phyloP scores from a whole-genome alignment of 1,140 invertebrate genomes.

The Anastrepha ludens region DNA sequence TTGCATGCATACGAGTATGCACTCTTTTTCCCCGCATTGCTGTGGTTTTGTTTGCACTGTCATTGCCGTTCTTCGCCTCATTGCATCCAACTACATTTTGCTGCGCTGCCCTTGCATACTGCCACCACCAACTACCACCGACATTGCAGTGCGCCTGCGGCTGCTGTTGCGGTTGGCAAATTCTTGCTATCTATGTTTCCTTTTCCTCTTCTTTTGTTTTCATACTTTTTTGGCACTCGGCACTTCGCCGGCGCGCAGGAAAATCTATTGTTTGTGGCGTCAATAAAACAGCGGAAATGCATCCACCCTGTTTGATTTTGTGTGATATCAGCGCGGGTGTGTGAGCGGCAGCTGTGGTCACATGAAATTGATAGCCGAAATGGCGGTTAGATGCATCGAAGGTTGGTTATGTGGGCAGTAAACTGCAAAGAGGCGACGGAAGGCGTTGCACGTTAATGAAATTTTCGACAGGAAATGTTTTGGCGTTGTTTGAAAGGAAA shows the following conservation, averaged over 20 bases:
- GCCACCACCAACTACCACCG: background rate
- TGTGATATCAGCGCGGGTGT: background rate
- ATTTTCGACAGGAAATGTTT: constrained; percentile 39
- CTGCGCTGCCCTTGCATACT: background rate
- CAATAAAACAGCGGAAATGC: constrained; percentile 48
- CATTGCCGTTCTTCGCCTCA: constrained; percentile 23
- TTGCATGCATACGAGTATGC: background rate
- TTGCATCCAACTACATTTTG: constrained; percentile 4
- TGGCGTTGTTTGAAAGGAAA: background rate
- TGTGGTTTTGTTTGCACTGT: background rate
- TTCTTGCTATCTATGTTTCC: constrained; percentile 40
- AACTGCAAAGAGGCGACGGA: background rate
- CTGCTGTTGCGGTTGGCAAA: constrained; percentile 32
- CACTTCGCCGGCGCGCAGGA: background rate
- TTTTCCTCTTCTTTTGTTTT: constrained; percentile 43
- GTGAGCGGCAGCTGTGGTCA: background rate
- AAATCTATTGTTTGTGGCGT: constrained; percentile 14
- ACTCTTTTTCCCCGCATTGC: background rate
- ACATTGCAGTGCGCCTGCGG: background rate
- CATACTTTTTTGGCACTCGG: constrained; percentile 20
- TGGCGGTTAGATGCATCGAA: background rate
- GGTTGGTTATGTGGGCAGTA: background rate
- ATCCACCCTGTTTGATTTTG: background rate
- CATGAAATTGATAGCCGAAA: constrained; percentile 25
- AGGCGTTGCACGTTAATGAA: background rate